Evolutionary conservation across 2,113 vertebrate genomes (phyloP).

Genomic region (Coturnix japonica): DNA sequence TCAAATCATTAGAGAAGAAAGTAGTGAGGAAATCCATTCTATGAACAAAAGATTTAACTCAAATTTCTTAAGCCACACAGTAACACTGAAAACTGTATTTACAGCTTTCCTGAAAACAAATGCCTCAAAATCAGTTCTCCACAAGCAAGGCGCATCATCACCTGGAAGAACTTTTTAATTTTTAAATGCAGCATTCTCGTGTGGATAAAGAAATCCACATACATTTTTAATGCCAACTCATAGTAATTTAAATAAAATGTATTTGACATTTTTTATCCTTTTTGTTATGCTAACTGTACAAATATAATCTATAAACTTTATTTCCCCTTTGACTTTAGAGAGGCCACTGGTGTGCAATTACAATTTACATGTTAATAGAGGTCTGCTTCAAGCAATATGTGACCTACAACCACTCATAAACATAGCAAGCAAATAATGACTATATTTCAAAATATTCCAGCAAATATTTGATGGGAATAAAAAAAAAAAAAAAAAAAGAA

Average conservation of each 20-base stretch:
- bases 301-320: slow-evolving; percentile 23
- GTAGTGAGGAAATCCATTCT: background rate
- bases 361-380: slow-evolving; percentile 57
- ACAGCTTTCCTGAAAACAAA: background rate
- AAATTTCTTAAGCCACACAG: background rate
- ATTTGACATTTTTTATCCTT: background rate
- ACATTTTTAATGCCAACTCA: background rate
- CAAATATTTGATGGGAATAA: background rate
- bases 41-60: background rate
- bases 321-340: slow-evolving; percentile 38
- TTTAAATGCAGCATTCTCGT: background rate
- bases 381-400: slow-evolving; percentile 35
- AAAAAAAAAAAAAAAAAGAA: background rate
- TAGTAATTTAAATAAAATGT: background rate
- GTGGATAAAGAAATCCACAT: background rate
- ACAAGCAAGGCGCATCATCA: background rate
- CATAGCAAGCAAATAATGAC: background rate
- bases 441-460: slow-evolving; percentile 34
- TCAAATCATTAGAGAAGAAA: background rate
- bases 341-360: slow-evolving; percentile 30
- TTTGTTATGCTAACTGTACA: background rate
- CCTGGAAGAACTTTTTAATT: background rate
- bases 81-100: background rate
- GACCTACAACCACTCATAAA: slow-evolving; percentile 18
- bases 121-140: background rate